Conservation (phyloP, 2,113 vertebrate species). For the Piaya cayana region DNA sequence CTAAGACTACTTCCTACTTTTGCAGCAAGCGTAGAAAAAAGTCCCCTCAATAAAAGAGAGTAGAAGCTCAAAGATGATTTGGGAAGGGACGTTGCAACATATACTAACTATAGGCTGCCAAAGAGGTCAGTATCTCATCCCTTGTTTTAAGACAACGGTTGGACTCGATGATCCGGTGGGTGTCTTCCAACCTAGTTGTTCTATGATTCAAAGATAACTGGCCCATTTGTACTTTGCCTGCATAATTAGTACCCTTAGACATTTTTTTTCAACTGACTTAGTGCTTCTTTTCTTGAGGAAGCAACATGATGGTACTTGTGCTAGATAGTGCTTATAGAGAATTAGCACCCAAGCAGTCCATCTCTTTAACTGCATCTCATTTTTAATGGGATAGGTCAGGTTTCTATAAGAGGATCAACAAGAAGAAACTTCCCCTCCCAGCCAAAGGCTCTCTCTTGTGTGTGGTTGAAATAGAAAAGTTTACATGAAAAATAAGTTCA, state of each 20-base stretch:
- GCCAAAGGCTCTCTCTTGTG: neutral
- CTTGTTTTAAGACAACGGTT: neutral
- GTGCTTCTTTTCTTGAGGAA: slow-evolving; percentile 34
- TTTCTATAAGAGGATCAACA: neutral
- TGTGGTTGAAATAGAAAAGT: slow-evolving; percentile 13
- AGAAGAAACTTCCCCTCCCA: neutral
- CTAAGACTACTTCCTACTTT: neutral
- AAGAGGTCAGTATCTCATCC: neutral
- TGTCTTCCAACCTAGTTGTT: too few species aligned
- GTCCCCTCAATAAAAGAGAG: neutral
- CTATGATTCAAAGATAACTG: too few species aligned
- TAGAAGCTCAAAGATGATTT: neutral
- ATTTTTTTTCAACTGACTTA: neutral
- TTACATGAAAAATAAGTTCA: slow-evolving; percentile 31
- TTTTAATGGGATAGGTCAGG: neutral
- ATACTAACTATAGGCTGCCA: neutral
- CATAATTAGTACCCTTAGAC: slow-evolving; percentile 36
- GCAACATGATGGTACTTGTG: neutral
- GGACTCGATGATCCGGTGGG: too few species aligned
- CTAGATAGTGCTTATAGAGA: neutral
- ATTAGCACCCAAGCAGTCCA: neutral
- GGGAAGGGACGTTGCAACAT: neutral
- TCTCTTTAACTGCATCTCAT: neutral
- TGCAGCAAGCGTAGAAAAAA: neutral
- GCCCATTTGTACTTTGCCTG: slow-evolving; percentile 27